Conservation (phyloP, 2,888 invertebrate genomes). For the Ectropis crepuscularia region DNA sequence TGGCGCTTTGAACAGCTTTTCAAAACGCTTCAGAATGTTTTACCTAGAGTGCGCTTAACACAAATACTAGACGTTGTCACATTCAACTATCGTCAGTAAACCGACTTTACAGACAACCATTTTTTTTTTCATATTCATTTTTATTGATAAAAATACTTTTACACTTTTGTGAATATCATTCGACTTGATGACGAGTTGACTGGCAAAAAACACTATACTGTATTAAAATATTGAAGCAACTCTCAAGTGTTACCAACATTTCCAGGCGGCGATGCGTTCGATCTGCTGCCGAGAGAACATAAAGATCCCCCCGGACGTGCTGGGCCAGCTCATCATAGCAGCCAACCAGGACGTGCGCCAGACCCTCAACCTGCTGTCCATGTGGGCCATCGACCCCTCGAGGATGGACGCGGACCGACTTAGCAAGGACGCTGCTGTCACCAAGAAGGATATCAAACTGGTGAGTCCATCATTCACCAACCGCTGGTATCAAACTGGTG, state of each 20-base stretch:
- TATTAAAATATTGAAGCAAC: background rate
- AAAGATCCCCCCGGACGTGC: constrained; percentile 89
- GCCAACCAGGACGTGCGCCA: constrained; percentile 98
- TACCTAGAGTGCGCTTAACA: no score
- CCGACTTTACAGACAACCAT: no score
- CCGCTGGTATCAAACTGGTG: constrained; percentile 82
- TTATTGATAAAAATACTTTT: no score
- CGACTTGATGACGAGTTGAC: no score
- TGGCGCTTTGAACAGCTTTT: no score
- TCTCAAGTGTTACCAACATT: background rate
- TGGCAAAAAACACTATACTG: background rate
- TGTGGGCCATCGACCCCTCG: constrained; percentile 88
- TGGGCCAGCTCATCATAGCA: constrained; percentile 93
- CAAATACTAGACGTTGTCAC: no score
- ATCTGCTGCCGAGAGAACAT: constrained; percentile 96
- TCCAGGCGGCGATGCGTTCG: constrained; percentile 94
- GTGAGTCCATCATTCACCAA: constrained; percentile 66
- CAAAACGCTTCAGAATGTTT: no score
- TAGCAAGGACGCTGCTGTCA: constrained; percentile 83
- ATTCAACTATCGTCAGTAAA: no score
- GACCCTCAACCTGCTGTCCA: constrained; percentile 94
- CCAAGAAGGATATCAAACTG: constrained; percentile 93
- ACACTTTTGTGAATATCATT: no score
- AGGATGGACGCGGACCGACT: constrained; percentile 79
- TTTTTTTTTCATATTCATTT: no score